Evolutionary conservation across 2,113 vertebrate species (phyloP), one percentile per base, ranked within the genome.

Genomic region (Hucho hucho): DNA sequence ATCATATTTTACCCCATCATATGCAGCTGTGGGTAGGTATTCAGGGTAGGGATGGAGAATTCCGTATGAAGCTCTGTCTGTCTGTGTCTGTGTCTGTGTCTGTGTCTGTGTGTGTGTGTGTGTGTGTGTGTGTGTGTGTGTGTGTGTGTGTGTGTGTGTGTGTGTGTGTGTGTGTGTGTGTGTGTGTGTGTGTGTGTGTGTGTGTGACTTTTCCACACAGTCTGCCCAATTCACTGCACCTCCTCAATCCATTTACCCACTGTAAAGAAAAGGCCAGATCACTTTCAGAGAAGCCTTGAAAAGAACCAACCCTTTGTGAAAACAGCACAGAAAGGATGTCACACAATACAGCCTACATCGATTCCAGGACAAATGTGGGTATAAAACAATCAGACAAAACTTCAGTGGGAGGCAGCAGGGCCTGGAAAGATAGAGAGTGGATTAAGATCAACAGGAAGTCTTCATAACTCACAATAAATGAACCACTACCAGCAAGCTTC

Each of bases 291-390:
- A 67, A 78, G 73, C 65, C 61, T 83, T 81, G 70, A 75, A 84
- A 76, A 81, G 73, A 86, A 86, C 26, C 72, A 78, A 80, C 82
- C 81, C 76, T 82, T 84, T 89, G 87, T 87, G 79, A 78, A 81
- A 73, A 76, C 79, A 79, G 79, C 75, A 47, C 75, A 88, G 79
- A 89, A 87, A 84, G 85, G 82, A 86, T 84, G 80, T 87, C 86
- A 89, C 80, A 90, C 87, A 91, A 90, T 87, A 83, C 84, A 5
- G 78, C 79, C 83, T 78, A 20, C 74, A 82, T 86, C 84, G 75
- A 77, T 74, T 84, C 78, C 18, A 59, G 69, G 78, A 89, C 88
- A 90, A 90, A 90, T 87, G 88, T 88, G 82, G 89, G 87, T 86
- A 86, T 89, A 86, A 85, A 84, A 88, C 85, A 81, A 87, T 88